These are phyloP conservation scores for Eurytoma californica DNA, from an alignment of 2,888 invertebrate species.

Conservation along the genomic window DNA sequence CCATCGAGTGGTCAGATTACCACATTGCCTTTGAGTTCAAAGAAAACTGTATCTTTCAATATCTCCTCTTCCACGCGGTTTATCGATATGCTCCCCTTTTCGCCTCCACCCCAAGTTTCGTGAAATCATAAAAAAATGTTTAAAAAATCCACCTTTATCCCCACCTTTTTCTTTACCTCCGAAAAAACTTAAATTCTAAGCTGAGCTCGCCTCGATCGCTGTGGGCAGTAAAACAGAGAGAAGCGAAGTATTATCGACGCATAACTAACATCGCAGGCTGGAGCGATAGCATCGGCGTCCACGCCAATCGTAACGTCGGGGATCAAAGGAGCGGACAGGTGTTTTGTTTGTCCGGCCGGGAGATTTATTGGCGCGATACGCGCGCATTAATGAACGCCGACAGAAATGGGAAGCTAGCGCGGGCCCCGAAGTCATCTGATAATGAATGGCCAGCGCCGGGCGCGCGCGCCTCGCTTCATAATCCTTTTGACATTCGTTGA, in stretches of 20 bases:
- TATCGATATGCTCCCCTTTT: neutral
- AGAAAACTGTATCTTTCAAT: slow-evolving; percentile 14
- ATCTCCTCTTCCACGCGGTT: neutral
- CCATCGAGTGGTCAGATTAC: neutral
- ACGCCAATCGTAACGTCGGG: slow-evolving; percentile 21
- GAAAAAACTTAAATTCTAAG: no score
- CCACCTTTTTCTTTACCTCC: no score
- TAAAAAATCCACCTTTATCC: no score
- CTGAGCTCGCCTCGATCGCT: no score
- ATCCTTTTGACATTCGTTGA: slow-evolving; percentile 54
- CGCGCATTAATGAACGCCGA: slow-evolving; percentile 23
- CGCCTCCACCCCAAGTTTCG: no score
- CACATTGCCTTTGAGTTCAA: neutral
- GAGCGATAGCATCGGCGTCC: neutral
- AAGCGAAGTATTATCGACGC: neutral
- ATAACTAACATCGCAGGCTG: neutral
- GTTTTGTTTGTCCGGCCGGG: slow-evolving; percentile 4
- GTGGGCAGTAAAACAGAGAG: no score
- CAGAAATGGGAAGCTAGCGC: slow-evolving; percentile 1
- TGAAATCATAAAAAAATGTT: no score
- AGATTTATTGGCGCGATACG: slow-evolving; percentile 26
- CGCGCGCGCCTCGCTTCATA: slow-evolving; percentile 21
- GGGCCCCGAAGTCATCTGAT: slow-evolving; percentile 26
- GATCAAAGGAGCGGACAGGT: slow-evolving; percentile 33
- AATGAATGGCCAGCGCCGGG: slow-evolving; percentile 31